Base-by-base conservation (phyloP, 1,140 invertebrate species). In the Drosophila ficusphila region DNA sequence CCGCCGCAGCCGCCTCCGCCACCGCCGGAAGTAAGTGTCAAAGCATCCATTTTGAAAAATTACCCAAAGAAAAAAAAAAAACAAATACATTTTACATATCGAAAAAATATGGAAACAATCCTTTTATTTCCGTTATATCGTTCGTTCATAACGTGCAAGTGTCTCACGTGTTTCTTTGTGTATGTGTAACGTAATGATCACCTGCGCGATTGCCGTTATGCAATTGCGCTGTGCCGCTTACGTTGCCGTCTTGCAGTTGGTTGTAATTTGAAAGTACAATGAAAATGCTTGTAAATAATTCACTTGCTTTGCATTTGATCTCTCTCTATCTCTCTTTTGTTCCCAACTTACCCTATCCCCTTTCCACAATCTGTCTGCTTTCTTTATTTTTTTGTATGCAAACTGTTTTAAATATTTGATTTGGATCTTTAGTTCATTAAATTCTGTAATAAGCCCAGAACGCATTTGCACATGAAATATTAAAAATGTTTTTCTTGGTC, bases 271-370 rank as follows among this genome's bases (percentile, higher is more conserved):
- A 79, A 90, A 90, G 88, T 90, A 83, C 78, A 79, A 83, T 90
- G 88, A 90, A 90, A 90, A 90, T 90, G 88, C 88, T 86, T 90
- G 88, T 90, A 90, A 90, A 90, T 88, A 86, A 82, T 82, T 88
- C 60, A 69, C 65, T 81, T 90, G 82, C 82, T 75, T 88, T 89
- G 79, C 60, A 76, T 61, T 73, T 61, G 42, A 72, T 60, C 61
- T 67, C 34, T 34, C 33, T n/a, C n/a, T n/a, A n/a, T n/a, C n/a
- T n/a, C n/a, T 18, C 3, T 29, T 34, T 19, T 29, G n/a, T 12
- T 5, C 42, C 27, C 42, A 8, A 42, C 19, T 9, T 23, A 7
- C 18, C 54, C 8, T 31, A n/a, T 8, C 11, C 27, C n/a, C 34
- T 18, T 23, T 53, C 39, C 41, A 23, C 57, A 31, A 27, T 61